Evolutionary conservation across 2,888 invertebrate species (phyloP), one percentile per base, ranked within the genome.

Genomic region (Nomada goodeniana): DNA sequence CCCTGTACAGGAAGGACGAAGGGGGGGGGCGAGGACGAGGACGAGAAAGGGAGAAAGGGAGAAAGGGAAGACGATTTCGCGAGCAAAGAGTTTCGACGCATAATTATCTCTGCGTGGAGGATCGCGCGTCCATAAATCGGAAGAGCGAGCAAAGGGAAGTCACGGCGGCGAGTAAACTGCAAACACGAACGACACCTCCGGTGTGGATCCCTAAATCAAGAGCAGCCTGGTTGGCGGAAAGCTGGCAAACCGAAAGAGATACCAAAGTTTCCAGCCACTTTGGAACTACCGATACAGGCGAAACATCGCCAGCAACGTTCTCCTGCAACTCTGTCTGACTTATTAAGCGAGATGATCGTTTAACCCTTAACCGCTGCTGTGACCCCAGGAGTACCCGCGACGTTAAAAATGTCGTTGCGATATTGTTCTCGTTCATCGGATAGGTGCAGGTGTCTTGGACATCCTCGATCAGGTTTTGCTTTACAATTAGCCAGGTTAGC

Each of bases 241-340:
- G 60, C 53, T 53, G 67, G 47, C 42, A 68, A 76, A 79, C 69
- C 76, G 53, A 76, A 80, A 80, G 77, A 80, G 77, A 70, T 80
- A 65, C 68, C 55, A 63, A 75, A 79, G 44, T 64, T 79, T 76
- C 18, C 57, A 1, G 26, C n/a, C 65, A 76, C 26, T 65, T 65
- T n/a, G n/a, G 4, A 76, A 70, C 55, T 70, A 59, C 47, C 70
- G 76, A 70, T 70, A 65, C 42, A 59, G 44, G 29, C 63, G 77
- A 80, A 64, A 77, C 80, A 70, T 61, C 26, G 65, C 52, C 70
- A 71, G 60, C 77, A 26, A 77, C 65, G 69, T 70, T 20, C 70
- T 13, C 29, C 26, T 53, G 44, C 23, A 59, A 53, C 70, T 53
- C 29, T 13, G 50, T 0, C 44, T 70, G 65, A 60, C 77, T 76